Evolutionary conservation across 2,888 invertebrate genomes (phyloP).

Genomic region (Endotricha flammealis): DNA sequence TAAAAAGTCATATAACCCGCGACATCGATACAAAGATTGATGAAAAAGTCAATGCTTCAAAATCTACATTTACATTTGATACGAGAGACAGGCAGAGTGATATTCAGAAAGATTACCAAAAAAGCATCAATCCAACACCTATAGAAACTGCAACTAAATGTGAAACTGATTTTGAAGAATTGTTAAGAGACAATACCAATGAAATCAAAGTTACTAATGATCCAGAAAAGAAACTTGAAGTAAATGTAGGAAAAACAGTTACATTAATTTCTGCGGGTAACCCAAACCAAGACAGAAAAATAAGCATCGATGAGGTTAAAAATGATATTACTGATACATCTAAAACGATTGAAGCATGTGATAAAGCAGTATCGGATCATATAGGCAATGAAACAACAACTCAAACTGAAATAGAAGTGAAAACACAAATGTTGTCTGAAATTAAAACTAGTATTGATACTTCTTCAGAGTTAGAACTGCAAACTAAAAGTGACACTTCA

Average conservation of each 20-base stretch:
- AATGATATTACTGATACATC: conserved; percentile 16
- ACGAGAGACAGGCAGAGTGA: conserved; percentile 31
- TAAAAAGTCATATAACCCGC: conserved; percentile 22
- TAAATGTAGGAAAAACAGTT: conserved; percentile 57
- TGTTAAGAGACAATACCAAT: conserved; percentile 69
- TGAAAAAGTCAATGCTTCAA: conserved; percentile 22
- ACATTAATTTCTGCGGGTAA: conserved; percentile 36
- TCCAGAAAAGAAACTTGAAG: conserved; percentile 61
- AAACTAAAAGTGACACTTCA: conserved; percentile 5
- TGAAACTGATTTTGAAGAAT: conserved; percentile 72
- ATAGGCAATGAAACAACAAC: no score
- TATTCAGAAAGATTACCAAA: no score
- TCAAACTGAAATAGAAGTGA: conserved; percentile 3
- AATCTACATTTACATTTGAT: conserved; percentile 20
- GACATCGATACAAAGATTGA: conserved; percentile 25
- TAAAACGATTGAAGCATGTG: no score
- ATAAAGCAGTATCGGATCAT: no score
- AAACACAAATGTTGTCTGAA: not conserved
- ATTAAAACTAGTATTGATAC: not conserved
- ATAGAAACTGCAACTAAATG: conserved; percentile 46
- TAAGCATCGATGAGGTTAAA: conserved; percentile 22
- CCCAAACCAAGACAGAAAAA: conserved; percentile 30
- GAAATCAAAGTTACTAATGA: conserved; percentile 68
- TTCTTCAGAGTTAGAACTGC: not conserved
- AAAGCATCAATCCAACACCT: conserved; percentile 14